Conservation (phyloP, 2,888 invertebrate species). For the Bruchidius siliquastri region DNA sequence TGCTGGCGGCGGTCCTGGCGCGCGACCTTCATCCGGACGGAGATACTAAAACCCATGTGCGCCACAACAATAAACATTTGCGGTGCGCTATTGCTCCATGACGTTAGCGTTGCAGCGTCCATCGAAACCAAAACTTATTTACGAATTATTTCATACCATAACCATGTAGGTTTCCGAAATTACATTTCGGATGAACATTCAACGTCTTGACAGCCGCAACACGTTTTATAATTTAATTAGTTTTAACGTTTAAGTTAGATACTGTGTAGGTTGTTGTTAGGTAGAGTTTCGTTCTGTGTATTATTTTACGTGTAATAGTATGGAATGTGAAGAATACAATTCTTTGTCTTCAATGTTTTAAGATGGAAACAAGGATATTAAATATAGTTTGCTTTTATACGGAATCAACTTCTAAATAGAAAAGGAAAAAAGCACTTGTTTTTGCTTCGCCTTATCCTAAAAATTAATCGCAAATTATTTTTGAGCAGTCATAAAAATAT, state of each 20-base stretch:
- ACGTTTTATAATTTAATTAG: background rate
- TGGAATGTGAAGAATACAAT: background rate
- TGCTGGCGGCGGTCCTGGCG: slow-evolving; percentile 12
- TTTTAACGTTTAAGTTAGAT: background rate
- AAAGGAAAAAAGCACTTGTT: background rate
- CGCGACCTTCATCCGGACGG: background rate
- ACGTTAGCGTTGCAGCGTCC: background rate
- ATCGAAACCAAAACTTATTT: background rate
- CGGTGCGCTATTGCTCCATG: background rate
- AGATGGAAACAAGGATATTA: background rate
- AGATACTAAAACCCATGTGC: background rate
- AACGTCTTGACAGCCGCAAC: background rate
- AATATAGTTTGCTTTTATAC: background rate
- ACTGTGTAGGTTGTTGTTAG: background rate
- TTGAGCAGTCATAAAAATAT: too few relatives aligned
- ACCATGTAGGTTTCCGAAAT: background rate
- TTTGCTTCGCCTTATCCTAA: background rate
- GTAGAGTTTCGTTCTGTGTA: background rate
- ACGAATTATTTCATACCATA: background rate
- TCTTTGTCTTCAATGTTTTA: background rate
- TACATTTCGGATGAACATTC: background rate
- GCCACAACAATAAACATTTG: background rate
- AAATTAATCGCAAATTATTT: background rate
- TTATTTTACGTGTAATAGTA: background rate
- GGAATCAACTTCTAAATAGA: background rate